Conservation (phyloP, 2,888 invertebrate genomes). For the Litoditis marina region DNA sequence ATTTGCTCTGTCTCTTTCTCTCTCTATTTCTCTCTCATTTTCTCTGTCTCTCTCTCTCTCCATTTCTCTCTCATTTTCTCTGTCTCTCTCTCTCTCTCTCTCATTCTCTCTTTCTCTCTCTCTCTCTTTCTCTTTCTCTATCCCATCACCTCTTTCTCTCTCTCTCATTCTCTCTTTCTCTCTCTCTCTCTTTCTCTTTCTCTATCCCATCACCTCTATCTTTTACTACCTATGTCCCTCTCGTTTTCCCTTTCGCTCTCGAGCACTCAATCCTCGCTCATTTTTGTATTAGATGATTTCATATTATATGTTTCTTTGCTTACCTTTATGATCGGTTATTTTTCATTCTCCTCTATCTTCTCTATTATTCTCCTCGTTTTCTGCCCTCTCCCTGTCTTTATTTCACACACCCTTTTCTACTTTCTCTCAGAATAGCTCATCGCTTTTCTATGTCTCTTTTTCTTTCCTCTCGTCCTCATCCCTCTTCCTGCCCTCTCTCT, state of each 20-base stretch:
- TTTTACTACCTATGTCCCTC: background rate
- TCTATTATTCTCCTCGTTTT: background rate
- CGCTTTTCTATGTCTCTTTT: background rate
- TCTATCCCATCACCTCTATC: background rate
- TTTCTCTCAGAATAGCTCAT: background rate
- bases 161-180: conserved; percentile 8
- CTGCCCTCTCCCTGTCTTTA: background rate
- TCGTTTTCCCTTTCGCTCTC: background rate
- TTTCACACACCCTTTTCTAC: background rate
- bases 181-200: conserved; percentile 5
- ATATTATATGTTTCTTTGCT: too few relatives aligned
- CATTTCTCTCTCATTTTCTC: too few relatives aligned
- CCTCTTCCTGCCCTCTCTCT: background rate
- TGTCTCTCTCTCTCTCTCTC: background rate
- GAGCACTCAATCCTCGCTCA: background rate
- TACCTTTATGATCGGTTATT: background rate
- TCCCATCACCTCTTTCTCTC: conserved; percentile 5
- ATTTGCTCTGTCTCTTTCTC: conserved; percentile 1
- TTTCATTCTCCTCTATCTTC: background rate
- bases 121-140: conserved; percentile 4
- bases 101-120: background rate
- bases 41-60: background rate
- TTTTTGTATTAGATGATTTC: too few relatives aligned
- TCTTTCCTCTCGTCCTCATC: background rate
- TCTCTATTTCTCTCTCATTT: conserved; percentile 2